These are phyloP conservation scores for Hyperoplus lanceolatus DNA, from an alignment of 2,797 vertebrate species.

Conservation along the genomic window DNA sequence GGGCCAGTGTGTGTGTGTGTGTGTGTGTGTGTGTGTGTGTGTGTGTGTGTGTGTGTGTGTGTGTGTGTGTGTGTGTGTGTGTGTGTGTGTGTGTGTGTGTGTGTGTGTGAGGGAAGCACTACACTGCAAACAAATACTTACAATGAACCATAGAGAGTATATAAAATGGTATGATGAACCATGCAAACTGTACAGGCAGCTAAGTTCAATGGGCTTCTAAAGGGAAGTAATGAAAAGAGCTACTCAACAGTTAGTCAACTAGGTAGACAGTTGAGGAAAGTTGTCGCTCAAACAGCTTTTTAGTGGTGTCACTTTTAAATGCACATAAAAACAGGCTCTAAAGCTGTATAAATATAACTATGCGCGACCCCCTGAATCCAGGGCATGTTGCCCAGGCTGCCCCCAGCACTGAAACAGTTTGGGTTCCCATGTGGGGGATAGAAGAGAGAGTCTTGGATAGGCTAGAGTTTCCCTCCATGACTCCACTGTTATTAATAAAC, in stretches of 20 bases:
- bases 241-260: too few species aligned
- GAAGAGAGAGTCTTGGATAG: slow-evolving; percentile 68
- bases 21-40: too few species aligned
- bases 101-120: slow-evolving; percentile 40
- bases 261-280: background rate
- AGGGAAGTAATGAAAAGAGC: too few species aligned
- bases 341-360: slow-evolving; percentile 68
- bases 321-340: slow-evolving; percentile 41
- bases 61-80: too few species aligned
- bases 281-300: slow-evolving; percentile 23
- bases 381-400: slow-evolving; percentile 54
- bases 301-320: slow-evolving; percentile 19
- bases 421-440: slow-evolving; percentile 42
- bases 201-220: background rate
- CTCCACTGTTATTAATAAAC: slow-evolving; percentile 82
- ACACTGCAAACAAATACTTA: slow-evolving; percentile 37
- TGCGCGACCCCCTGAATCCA: slow-evolving; percentile 43
- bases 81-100: background rate
- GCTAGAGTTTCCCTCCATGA: slow-evolving; percentile 75
- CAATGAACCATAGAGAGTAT: too few species aligned
- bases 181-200: slow-evolving; percentile 45
- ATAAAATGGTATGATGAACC: background rate
- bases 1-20: too few species aligned
- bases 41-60: too few species aligned
- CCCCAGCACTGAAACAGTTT: slow-evolving; percentile 59